A percentile compares a stretch with the other conserved stretches of the same genome.
These are phyloP conservation scores for Acronicta psi DNA, from an alignment of 2,888 invertebrate species.

Conservation along the genomic window DNA sequence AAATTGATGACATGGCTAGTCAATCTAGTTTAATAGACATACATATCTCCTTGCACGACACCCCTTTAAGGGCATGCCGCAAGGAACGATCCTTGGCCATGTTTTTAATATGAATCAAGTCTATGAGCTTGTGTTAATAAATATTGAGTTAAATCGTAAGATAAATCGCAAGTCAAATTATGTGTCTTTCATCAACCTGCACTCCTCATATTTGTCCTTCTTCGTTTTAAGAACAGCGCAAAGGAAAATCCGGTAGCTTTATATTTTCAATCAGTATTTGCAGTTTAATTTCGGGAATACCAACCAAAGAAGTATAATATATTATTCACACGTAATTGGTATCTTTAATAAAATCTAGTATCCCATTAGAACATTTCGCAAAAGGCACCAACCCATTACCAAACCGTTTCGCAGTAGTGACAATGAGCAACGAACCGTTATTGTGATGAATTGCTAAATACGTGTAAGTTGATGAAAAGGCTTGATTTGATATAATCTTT, in stretches of 20 bases:
- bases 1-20: conserved; percentile 37
- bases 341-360: too few species aligned
- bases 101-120: conserved; percentile 35
- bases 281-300: background rate
- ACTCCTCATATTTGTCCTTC: conserved; percentile 18
- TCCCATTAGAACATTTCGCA: too few species aligned
- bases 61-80: conserved; percentile 35
- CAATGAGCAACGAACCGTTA: too few species aligned
- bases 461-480: too few species aligned
- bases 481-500: too few species aligned
- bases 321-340: background rate
- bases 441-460: too few species aligned
- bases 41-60: conserved; percentile 26
- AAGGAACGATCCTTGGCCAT: conserved; percentile 25
- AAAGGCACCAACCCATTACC: too few species aligned
- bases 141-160: conserved; percentile 30
- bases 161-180: conserved; percentile 7
- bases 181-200: conserved; percentile 5
- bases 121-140: conserved; percentile 35
- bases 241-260: conserved; percentile 6
- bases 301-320: background rate
- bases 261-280: background rate
- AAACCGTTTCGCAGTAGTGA: too few species aligned
- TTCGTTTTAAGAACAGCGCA: conserved; percentile 9
- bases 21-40: conserved; percentile 43